Conservation (phyloP, 1,140 invertebrate species). For the Rhagoletis pomonella region DNA sequence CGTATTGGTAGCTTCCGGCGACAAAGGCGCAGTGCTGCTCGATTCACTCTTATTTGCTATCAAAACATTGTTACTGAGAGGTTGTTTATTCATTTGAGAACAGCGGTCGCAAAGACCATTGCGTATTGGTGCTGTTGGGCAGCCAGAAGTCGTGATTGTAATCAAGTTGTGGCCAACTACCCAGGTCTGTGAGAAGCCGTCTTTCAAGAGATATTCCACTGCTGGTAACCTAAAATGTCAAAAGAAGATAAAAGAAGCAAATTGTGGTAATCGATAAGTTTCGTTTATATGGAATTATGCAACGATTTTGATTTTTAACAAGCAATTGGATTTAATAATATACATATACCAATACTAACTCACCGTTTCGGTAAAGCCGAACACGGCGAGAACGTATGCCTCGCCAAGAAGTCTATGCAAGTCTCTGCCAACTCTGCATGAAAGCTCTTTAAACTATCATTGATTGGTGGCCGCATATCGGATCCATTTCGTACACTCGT, state of each 20-base stretch:
- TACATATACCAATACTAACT: constrained; percentile 42
- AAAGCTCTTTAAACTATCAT: constrained; percentile 83
- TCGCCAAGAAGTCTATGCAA: constrained; percentile 92
- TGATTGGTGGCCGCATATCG: constrained; percentile 68
- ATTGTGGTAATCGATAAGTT: background rate
- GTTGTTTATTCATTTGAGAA: constrained; percentile 64
- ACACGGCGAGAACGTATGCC: constrained; percentile 93
- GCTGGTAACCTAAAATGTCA: constrained; percentile 82
- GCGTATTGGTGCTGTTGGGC: constrained; percentile 86
- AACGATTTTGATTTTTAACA: background rate
- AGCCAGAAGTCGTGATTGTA: constrained; percentile 95
- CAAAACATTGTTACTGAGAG: constrained; percentile 60
- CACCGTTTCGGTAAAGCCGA: constrained; percentile 89
- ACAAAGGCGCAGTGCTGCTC: constrained; percentile 60
- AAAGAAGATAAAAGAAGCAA: background rate
- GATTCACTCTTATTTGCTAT: constrained; percentile 65
- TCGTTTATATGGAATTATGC: background rate
- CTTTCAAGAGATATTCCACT: constrained; percentile 89
- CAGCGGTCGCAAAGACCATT: constrained; percentile 89
- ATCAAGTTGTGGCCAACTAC: constrained; percentile 92
- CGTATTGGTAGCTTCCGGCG: constrained; percentile 63
- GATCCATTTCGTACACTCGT: constrained; percentile 63
- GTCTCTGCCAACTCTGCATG: constrained; percentile 95
- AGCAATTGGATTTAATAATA: background rate
- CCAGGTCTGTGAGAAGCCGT: constrained; percentile 92